Percentiles rank a stretch among this genome's conserved stretches.
Evolutionary conservation across 2,113 vertebrate species (phyloP).

Genomic region (Heloderma charlesbogerti): DNA sequence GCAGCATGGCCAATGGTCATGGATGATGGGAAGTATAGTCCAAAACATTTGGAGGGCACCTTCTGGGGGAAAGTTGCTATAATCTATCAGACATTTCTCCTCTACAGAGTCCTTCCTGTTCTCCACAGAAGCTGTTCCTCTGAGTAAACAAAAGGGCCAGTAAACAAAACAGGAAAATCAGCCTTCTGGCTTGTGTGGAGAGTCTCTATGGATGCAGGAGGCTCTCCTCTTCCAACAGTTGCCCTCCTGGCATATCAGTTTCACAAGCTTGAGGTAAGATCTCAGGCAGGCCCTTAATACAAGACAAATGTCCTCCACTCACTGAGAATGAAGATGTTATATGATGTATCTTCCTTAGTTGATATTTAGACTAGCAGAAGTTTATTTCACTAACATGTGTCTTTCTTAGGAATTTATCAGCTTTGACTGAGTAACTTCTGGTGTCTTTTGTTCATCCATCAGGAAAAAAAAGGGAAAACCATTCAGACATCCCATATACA

Average conservation of each 20-base stretch:
- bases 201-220: too few species aligned
- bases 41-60: too few species aligned
- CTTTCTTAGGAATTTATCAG: rapidly evolving
- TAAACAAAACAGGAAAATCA: not conserved
- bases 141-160: not conserved
- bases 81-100: not conserved
- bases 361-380: not conserved
- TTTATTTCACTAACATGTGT: slow-evolving; percentile 19
- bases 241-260: not conserved
- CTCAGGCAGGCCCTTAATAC: rapidly evolving
- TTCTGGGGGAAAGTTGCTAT: not conserved
- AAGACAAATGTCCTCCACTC: rapidly evolving
- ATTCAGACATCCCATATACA: not conserved
- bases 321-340: not conserved
- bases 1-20: too few species aligned
- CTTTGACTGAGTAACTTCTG: not conserved
- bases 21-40: too few species aligned
- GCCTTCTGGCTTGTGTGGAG: too few species aligned
- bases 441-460: not conserved
- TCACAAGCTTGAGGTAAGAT: not conserved
- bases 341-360: not conserved
- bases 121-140: not conserved
- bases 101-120: not conserved
- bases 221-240: too few species aligned
- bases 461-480: not conserved